Evolutionary conservation across 92 coral and sea anemone species (phyloP), one percentile per base, ranked within the genome.

Genomic region (Isaurus tuberculatus): DNA sequence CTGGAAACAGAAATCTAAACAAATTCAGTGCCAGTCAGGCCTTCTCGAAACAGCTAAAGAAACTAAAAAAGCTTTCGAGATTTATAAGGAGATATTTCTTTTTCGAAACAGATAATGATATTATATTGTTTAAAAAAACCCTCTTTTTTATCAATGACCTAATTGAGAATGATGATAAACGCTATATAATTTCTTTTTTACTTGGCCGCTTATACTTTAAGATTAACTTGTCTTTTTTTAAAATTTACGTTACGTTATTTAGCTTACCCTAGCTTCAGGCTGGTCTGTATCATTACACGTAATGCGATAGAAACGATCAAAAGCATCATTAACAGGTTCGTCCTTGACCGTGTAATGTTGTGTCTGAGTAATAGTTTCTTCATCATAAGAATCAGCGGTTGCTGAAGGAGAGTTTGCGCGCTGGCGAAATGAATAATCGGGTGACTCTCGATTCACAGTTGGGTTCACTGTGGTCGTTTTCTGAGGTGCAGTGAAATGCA

Each of bases 251-350:
- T 27, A 16, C 9, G 11, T 44, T 72, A 27, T 42, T 20, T 37
- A 31, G 49, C 82, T 77, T 77, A 77, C 82, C 82, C 82, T 55
- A 60, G 23, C 40, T 23, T 51, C 4, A 15, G 27, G 46, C 7
- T 27, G 57, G 31, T 77, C 69, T 22, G n/a, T 58, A 55, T 58
- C 70, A 77, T 77, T 77, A 33, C 20, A 25, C 32, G 36, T 22
- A 67, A 58, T 58, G 33, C 46, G 46, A 40, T 48, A 77, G 70
- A 58, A 77, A 42, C 82, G 82, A 77, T 77, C 70, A 25, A 77
- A 60, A 6, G 70, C 26, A 13, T 77, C 66, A 20, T 77, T 26
- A 20, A 26, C 70, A n/a, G 25, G 46, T 9, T 77, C 70, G 11
- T 37, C 31, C 5, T 58, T 77, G 31, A 9, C 82, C 6, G 68